These are phyloP conservation scores for Nothobranchius furzeri DNA, from an alignment of 2,113 vertebrate species.

Conservation along the genomic window DNA sequence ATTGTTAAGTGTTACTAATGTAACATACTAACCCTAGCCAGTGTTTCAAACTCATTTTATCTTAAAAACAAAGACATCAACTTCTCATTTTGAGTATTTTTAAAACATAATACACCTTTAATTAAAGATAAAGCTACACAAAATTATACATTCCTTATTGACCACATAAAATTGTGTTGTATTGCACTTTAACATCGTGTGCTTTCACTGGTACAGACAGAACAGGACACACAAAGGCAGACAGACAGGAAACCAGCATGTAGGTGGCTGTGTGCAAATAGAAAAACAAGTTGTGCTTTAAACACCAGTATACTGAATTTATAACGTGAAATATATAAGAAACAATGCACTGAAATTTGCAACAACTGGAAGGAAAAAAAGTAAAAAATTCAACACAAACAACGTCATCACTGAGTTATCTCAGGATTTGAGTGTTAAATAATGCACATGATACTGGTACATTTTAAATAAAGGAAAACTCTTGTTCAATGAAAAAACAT, in stretches of 20 bases:
- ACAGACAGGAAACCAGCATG: constrained; percentile 29
- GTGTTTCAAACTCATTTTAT: background rate
- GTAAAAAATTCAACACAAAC: background rate
- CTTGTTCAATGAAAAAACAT: constrained; percentile 17
- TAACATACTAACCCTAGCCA: background rate
- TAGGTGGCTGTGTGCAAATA: background rate
- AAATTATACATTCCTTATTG: constrained; percentile 60
- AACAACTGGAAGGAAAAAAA: constrained; percentile 1
- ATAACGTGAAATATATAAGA: background rate
- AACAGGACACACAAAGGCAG: constrained; percentile 60
- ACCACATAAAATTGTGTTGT: constrained; percentile 36
- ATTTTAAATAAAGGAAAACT: background rate
- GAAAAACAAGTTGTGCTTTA: constrained; percentile 1
- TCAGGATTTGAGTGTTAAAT: background rate
- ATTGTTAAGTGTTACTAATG: too few relatives aligned
- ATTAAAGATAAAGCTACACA: constrained; percentile 60
- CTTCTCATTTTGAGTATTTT: background rate
- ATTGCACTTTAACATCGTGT: constrained; percentile 68
- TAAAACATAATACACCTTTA: constrained; percentile 61
- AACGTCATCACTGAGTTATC: too few relatives aligned
- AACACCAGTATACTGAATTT: background rate
- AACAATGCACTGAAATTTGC: constrained; percentile 32
- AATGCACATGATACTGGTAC: background rate
- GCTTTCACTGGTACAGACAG: constrained; percentile 56
- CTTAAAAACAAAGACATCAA: constrained; percentile 11